These are phyloP conservation scores for Acanthopleura granulata DNA, from an alignment of 2,888 invertebrate species.

Conservation along the genomic window DNA sequence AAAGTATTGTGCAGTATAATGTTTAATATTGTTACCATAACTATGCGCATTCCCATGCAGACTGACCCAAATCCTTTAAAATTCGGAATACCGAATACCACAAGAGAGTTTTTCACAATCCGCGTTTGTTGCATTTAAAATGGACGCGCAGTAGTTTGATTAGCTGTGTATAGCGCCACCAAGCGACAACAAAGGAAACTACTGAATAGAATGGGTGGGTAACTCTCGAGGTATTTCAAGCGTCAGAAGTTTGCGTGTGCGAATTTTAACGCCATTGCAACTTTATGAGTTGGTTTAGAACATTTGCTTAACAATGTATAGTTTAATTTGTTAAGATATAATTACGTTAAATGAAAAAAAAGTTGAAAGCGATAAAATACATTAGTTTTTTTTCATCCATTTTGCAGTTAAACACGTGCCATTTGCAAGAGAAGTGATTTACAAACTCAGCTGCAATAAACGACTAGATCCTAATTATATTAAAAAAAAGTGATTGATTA, in stretches of 20 bases:
- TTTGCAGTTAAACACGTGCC: background rate
- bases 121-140: conserved; percentile 25
- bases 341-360: conserved; percentile 1
- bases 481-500: conserved; percentile 46
- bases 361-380: background rate
- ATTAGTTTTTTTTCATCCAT: background rate
- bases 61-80: no score
- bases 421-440: background rate
- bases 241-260: background rate
- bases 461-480: conserved; percentile 9
- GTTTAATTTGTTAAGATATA: background rate
- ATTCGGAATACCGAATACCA: no score
- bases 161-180: conserved; percentile 55
- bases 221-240: conserved; percentile 46
- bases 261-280: background rate
- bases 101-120: no score
- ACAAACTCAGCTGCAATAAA: background rate
- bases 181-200: conserved; percentile 52
- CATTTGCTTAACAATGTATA: background rate
- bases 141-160: conserved; percentile 54
- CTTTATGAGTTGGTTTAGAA: background rate
- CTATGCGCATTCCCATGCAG: no score
- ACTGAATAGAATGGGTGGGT: conserved; percentile 53
- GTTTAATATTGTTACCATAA: no score
- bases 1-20: no score